These are phyloP conservation scores for Ptychochromis oligacanthus DNA, from an alignment of 2,113 vertebrate species.

Conservation along the genomic window DNA sequence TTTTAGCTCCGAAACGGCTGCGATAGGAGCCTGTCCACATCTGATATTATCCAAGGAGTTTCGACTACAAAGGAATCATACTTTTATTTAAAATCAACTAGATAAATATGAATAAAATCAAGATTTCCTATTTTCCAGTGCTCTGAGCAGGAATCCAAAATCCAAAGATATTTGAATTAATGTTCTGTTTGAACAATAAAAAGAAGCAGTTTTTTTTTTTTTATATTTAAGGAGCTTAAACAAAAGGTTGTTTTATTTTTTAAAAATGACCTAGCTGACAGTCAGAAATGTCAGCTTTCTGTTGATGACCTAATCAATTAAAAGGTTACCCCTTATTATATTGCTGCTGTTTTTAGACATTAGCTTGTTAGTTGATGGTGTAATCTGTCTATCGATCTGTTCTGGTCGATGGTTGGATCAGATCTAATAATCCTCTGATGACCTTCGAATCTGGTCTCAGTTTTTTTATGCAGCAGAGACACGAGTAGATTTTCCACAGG, in stretches of 20 bases:
- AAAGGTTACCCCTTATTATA: neutral
- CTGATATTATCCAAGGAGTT: neutral
- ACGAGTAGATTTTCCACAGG: neutral
- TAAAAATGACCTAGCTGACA: no score
- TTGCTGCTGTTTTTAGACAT: neutral
- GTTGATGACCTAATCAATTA: neutral
- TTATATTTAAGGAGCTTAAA: neutral
- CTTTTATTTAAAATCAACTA: neutral
- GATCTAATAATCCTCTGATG: neutral
- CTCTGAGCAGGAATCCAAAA: neutral
- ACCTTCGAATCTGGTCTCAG: neutral
- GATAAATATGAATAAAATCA: rapidly evolving
- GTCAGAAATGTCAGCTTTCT: neutral
- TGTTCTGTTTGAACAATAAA: neutral
- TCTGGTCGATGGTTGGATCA: neutral
- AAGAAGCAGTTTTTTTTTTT: neutral
- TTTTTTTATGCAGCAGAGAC: neutral
- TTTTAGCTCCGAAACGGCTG: neutral
- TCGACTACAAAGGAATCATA: neutral
- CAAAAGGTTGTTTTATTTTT: neutral
- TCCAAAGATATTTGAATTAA: neutral
- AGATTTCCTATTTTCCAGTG: no score
- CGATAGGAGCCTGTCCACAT: neutral
- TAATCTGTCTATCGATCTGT: neutral
- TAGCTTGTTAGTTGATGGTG: neutral